These are phyloP conservation scores for Eubasilissa splendida DNA, from an alignment of 2,888 invertebrate genomes.

Conservation along the genomic window DNA sequence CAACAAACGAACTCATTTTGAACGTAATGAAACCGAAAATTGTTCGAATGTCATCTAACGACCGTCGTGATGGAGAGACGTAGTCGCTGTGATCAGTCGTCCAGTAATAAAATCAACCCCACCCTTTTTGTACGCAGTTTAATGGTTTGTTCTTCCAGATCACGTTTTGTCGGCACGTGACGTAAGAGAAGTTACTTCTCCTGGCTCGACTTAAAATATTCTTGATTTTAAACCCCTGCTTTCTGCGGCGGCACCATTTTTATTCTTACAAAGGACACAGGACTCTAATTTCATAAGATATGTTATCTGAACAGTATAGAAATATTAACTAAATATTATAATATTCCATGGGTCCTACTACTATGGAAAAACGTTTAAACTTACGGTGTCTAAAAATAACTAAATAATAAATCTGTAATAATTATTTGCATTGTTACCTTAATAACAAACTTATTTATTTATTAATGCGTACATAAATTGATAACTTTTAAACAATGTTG, in stretches of 20 bases:
- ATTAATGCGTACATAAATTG: too few species aligned
- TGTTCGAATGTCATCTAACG: constrained; percentile 24
- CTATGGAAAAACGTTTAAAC: too few species aligned
- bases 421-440: too few species aligned
- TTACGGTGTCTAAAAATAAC: too few species aligned
- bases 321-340: too few species aligned
- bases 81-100: constrained; percentile 16
- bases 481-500: too few species aligned
- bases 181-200: constrained; percentile 32
- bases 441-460: too few species aligned
- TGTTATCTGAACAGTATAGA: constrained; percentile 30
- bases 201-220: constrained; percentile 24
- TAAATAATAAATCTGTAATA: too few species aligned
- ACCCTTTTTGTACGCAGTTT: constrained; percentile 28
- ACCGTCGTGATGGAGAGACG: constrained; percentile 23
- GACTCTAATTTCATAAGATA: constrained; percentile 20
- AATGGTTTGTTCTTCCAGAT: constrained; percentile 40
- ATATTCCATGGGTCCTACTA: too few species aligned
- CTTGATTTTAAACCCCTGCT: constrained; percentile 17
- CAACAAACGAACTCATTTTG: constrained; percentile 24
- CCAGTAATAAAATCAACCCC: constrained; percentile 5
- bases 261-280: constrained; percentile 23
- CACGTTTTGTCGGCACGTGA: constrained; percentile 38
- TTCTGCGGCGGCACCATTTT: constrained; percentile 18
- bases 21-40: constrained; percentile 33